phyloP scores from a whole-genome alignment of 2,797 vertebrate species.

The Parotocinclus haroldoi region DNA sequence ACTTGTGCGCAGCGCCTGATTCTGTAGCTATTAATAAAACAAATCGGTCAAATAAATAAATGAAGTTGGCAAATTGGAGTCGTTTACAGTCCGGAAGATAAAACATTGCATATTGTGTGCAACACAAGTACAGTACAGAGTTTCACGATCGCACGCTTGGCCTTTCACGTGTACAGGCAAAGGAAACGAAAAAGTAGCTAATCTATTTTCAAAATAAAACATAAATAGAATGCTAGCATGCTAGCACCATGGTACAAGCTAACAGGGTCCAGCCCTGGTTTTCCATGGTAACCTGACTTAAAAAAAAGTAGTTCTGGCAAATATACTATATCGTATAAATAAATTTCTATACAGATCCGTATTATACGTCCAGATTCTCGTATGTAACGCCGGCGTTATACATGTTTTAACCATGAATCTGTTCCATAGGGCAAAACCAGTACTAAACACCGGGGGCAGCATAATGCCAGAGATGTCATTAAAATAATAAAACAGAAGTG shows the following conservation, averaged over 20 bases:
- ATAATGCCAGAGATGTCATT: no score
- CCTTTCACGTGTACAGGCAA: conserved; percentile 8
- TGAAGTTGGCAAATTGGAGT: conserved; percentile 11
- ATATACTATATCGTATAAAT: conserved; percentile 50
- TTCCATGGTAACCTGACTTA: conserved; percentile 47
- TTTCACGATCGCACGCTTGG: background rate
- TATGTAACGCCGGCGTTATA: background rate
- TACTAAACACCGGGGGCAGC: no score
- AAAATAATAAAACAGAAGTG: no score
- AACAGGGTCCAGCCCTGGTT: conserved; percentile 58
- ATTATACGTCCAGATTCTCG: conserved; percentile 30
- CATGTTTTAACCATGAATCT: background rate
- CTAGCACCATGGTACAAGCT: conserved; percentile 50
- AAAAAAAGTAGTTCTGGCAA: conserved; percentile 57
- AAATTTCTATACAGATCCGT: conserved; percentile 33
- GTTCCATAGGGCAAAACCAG: no score
- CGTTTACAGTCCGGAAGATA: background rate
- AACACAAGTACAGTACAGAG: conserved; percentile 1
- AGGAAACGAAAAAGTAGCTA: background rate
- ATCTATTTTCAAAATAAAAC: conserved; percentile 22
- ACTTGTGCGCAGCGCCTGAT: no score
- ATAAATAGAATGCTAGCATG: conserved; percentile 17
- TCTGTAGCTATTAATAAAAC: no score
- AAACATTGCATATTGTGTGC: conserved; percentile 8
- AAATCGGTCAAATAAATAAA: background rate